Base-by-base conservation (phyloP, 2,113 vertebrate genomes). In the Aleadryas rufinucha region DNA sequence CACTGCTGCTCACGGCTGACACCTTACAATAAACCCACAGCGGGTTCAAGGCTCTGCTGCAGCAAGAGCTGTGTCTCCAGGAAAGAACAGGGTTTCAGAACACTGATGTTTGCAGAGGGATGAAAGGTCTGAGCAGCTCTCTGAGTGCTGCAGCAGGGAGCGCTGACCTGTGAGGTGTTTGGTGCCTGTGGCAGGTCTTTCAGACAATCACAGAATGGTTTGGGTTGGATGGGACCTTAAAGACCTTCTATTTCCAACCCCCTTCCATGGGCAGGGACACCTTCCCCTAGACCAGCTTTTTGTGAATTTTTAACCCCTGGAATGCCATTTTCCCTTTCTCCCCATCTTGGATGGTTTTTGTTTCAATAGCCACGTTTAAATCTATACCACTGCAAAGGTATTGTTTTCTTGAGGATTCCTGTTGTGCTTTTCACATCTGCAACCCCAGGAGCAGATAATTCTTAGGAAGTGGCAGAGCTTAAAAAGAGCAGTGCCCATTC, bases 191-290 rank as follows among this genome's bases (percentile, higher is more conserved):
- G 37, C 82, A 63, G 39, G 30, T 22, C 57, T 26, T 33, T 14
- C 39, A 70, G 13, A 27, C 18, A 42, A 24, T 24, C 64, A 31
- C 49, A 37, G 7, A 20, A 20, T 56, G 71, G 12, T 37, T 63
- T 77, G 64, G 56, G 27, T 44, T 56, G 42, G 42, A 42, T 56
- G 22, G 22, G 42, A 31, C 71, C 52, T 63, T 17, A 33, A 28
- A 33, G 15, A 41, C 28, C 18, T 20, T 20, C 27, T 31, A 0
- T 19, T 76, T 49, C 39, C 15, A 61, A 0, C 30, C 15, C 54
- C 30, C 30, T 68, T 9, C 37, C 0, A 0, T 39, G n/a, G 33
- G 5, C 33, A 66, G 45, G 10, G 13, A 21, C 11, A 41, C 1
- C 37, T 59, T 30, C 16, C 33, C 4, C 39, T 47, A n/a, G 3